phyloP scores from a whole-genome alignment of 2,888 invertebrate genomes.

The Xanthorhoe designata region DNA sequence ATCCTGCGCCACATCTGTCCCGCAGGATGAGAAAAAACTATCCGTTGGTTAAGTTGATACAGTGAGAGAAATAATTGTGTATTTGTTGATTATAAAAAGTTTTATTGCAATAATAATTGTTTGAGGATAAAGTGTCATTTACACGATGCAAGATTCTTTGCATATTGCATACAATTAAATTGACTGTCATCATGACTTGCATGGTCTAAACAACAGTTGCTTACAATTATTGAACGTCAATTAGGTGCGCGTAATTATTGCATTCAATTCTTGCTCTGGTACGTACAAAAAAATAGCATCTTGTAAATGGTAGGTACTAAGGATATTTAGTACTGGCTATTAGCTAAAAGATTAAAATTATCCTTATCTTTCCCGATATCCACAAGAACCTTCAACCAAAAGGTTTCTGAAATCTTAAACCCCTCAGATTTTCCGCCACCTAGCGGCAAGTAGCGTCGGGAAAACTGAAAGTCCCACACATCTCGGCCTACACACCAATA shows the following conservation, averaged over 20 bases:
- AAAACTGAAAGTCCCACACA: conserved; percentile 60
- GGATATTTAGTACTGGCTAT: no score
- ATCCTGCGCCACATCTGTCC: conserved; percentile 80
- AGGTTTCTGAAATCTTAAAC: conserved; percentile 38
- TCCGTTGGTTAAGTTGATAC: conserved; percentile 64
- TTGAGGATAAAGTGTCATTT: no score
- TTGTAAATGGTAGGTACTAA: no score
- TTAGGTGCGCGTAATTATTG: no score
- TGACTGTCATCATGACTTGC: no score
- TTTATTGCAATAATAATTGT: neutral
- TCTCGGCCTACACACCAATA: conserved; percentile 59
- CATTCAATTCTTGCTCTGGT: no score
- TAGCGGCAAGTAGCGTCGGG: conserved; percentile 78
- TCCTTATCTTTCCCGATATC: neutral
- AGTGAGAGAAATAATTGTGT: conserved; percentile 32
- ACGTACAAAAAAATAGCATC: no score
- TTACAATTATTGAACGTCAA: no score
- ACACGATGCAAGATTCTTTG: no score
- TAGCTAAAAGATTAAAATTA: neutral
- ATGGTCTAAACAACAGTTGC: no score
- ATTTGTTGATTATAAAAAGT: neutral
- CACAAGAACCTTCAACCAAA: conserved; percentile 28
- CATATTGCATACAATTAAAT: no score
- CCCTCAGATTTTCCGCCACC: conserved; percentile 65
- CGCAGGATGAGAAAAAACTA: conserved; percentile 63